Evolutionary conservation across 2,113 vertebrate species (phyloP).

Genomic region (Circaetus gallicus): DNA sequence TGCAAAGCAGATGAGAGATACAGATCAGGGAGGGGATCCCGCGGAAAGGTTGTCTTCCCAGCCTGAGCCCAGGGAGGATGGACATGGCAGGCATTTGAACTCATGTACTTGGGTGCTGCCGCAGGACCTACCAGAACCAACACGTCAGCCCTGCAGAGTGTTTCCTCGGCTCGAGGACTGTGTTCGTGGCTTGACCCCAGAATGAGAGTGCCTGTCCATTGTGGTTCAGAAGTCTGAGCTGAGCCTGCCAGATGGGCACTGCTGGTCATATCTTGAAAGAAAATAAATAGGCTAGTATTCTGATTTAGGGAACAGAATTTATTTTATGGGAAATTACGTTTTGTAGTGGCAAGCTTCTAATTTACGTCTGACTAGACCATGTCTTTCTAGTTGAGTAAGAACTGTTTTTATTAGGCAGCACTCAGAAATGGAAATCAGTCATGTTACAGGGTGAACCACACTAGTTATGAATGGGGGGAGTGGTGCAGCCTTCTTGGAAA

Average conservation of each 20-base stretch:
- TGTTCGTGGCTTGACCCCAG: background rate
- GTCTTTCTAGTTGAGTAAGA: background rate
- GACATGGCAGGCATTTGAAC: background rate
- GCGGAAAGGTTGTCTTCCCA: no score
- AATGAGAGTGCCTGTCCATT: background rate
- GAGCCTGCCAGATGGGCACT: background rate
- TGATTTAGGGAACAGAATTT: background rate
- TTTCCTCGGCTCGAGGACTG: background rate
- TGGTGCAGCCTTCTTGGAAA: slow-evolving; percentile 6
- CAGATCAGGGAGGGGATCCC: background rate
- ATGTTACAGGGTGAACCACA: background rate
- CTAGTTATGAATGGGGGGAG: background rate
- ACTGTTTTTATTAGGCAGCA: background rate
- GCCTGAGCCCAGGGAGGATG: background rate
- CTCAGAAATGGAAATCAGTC: background rate
- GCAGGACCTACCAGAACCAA: background rate
- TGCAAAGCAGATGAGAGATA: background rate
- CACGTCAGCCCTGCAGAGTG: fast-evolving
- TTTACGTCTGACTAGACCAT: background rate
- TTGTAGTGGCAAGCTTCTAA: background rate
- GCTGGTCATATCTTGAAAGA: background rate
- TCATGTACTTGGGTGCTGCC: background rate
- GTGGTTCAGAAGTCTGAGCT: background rate
- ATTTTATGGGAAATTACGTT: background rate
- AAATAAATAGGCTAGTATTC: background rate